phyloP scores from a whole-genome alignment of 2,888 invertebrate genomes.

The Lasioglossum zephyrum region DNA sequence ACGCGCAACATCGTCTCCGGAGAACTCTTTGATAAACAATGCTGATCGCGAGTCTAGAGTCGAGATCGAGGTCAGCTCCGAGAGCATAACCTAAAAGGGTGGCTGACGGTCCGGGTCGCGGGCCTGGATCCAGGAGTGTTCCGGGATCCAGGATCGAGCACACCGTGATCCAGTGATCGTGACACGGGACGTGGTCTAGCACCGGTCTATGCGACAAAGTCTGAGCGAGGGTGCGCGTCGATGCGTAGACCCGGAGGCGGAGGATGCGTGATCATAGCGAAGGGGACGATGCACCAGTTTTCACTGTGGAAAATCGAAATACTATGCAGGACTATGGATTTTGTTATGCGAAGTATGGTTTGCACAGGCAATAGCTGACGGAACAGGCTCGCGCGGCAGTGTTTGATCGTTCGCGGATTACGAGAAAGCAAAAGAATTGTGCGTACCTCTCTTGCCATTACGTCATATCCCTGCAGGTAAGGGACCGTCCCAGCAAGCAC shows the following conservation, averaged over 20 bases:
- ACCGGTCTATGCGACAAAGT: slow-evolving; percentile 10
- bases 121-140: background rate
- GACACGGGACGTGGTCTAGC: background rate
- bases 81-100: slow-evolving; percentile 38
- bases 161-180: background rate
- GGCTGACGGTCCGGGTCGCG: background rate
- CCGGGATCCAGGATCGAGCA: background rate
- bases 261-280: background rate
- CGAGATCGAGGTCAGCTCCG: background rate
- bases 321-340: slow-evolving; percentile 1
- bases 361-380: background rate
- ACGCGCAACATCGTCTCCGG: background rate
- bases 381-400: background rate
- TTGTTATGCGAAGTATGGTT: background rate
- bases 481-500: slow-evolving; percentile 82
- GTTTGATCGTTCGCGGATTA: background rate
- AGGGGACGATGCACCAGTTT: background rate
- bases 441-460: slow-evolving; percentile 86
- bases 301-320: background rate
- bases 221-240: background rate
- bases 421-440: slow-evolving; percentile 49
- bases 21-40: slow-evolving; percentile 37
- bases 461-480: slow-evolving; percentile 85
- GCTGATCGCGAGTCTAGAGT: background rate
- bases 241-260: background rate